Evolutionary conservation across 2,113 vertebrate species (phyloP).

Genomic region (Semnopithecus entellus): DNA sequence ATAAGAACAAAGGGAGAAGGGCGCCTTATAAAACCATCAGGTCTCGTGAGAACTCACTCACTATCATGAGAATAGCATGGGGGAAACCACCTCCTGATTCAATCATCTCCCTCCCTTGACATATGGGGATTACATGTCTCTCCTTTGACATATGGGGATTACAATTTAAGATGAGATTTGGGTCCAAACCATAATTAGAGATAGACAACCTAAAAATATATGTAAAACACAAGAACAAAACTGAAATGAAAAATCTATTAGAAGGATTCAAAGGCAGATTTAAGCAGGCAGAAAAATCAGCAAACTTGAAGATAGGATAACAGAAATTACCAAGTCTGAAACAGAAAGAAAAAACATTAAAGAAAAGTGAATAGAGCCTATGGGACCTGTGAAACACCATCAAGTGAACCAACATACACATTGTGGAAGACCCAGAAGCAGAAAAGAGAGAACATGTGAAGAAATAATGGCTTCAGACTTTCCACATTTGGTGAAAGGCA

Average conservation of each 20-base stretch:
- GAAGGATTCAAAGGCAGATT: not conserved
- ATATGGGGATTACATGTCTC: too few relatives aligned
- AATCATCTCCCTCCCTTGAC: too few relatives aligned
- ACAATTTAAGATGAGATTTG: too few relatives aligned
- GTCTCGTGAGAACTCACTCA: too few relatives aligned
- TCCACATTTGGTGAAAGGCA: not conserved
- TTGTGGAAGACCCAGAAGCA: not conserved
- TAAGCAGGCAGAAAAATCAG: not conserved
- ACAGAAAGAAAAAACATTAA: not conserved
- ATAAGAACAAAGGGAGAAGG: too few relatives aligned
- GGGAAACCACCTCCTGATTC: too few relatives aligned
- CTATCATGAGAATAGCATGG: too few relatives aligned
- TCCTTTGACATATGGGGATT: too few relatives aligned
- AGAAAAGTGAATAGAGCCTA: not conserved
- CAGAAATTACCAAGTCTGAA: not conserved
- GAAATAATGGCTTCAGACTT: not conserved
- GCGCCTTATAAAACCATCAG: too few relatives aligned
- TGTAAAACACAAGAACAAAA: not conserved
- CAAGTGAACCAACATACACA: not conserved
- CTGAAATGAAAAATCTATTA: not conserved
- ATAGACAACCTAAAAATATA: not conserved
- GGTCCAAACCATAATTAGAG: not conserved
- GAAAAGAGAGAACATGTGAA: not conserved
- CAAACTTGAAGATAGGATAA: not conserved
- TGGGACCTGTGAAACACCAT: not conserved